Conservation (phyloP, 1,140 invertebrate genomes). For the Danaus melanippus region DNA sequence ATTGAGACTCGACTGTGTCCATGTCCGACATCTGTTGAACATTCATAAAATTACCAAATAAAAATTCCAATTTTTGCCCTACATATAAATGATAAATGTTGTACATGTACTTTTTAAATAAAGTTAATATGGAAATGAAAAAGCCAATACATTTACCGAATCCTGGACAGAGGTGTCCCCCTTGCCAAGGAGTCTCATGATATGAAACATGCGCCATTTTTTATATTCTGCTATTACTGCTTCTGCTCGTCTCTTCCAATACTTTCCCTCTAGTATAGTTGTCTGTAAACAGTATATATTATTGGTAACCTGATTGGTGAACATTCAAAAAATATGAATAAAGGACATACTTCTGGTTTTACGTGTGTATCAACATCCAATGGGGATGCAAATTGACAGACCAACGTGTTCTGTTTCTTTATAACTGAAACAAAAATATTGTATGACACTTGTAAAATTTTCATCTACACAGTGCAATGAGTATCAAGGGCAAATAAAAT, state of each 20-base stretch:
- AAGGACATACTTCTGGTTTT: slow-evolving; percentile 89
- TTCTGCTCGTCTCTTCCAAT: slow-evolving; percentile 97
- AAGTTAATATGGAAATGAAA: background rate
- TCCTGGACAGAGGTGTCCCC: slow-evolving; percentile 82
- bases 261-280: slow-evolving; percentile 97
- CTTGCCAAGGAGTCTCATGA: slow-evolving; percentile 85
- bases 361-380: slow-evolving; percentile 95
- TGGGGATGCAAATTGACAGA: slow-evolving; percentile 96
- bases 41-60: slow-evolving; percentile 23
- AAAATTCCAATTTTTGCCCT: no score
- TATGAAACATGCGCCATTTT: slow-evolving; percentile 98
- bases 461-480: no score
- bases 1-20: slow-evolving; percentile 82
- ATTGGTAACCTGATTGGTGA: background rate
- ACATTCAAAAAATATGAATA: no score
- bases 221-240: slow-evolving; percentile 99
- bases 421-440: slow-evolving; percentile 83
- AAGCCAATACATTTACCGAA: slow-evolving; percentile 74
- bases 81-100: slow-evolving; percentile 3
- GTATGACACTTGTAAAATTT: no score
- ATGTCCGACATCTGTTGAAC: slow-evolving; percentile 80
- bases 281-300: slow-evolving; percentile 75
- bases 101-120: background rate
- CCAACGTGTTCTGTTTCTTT: slow-evolving; percentile 88
- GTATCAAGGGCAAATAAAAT: no score